These are phyloP conservation scores for Sipha maydis DNA, from an alignment of 2,888 invertebrate genomes.

Conservation along the genomic window DNA sequence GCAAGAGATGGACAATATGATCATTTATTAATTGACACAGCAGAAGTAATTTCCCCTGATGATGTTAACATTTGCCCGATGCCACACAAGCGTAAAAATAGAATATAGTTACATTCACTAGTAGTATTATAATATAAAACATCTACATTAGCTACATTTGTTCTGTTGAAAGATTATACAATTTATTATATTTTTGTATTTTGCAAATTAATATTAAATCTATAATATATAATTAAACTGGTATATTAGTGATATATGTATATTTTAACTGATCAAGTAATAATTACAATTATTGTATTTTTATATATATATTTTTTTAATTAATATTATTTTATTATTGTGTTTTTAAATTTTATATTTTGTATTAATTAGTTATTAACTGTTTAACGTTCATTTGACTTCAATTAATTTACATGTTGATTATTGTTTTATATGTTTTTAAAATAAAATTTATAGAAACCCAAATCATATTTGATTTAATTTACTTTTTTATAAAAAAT, in stretches of 20 bases:
- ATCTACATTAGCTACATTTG: not conserved
- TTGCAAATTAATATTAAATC: not conserved
- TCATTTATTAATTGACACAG: slow-evolving; percentile 68
- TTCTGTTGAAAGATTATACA: not conserved
- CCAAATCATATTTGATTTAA: too few species aligned
- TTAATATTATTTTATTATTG: not conserved
- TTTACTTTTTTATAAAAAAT: too few species aligned
- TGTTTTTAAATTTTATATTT: too few species aligned
- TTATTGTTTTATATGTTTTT: too few species aligned
- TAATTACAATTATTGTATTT: too few species aligned
- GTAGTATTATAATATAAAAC: not conserved
- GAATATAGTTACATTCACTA: slow-evolving; percentile 32
- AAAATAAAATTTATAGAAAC: too few species aligned
- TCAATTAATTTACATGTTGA: too few species aligned
- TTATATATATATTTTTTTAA: not conserved
- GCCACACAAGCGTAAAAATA: slow-evolving; percentile 51
- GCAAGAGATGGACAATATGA: slow-evolving; percentile 72
- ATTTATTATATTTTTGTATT: not conserved
- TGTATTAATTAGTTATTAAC: too few species aligned
- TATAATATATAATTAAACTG: not conserved
- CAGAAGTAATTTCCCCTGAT: slow-evolving; percentile 68
- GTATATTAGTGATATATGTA: not conserved
- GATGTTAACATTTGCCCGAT: slow-evolving; percentile 51
- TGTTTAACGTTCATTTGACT: too few species aligned
- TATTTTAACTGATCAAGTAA: not conserved